These are phyloP conservation scores for Pyrrhura leucotis DNA, from an alignment of 2,797 vertebrate genomes.

Conservation along the genomic window DNA sequence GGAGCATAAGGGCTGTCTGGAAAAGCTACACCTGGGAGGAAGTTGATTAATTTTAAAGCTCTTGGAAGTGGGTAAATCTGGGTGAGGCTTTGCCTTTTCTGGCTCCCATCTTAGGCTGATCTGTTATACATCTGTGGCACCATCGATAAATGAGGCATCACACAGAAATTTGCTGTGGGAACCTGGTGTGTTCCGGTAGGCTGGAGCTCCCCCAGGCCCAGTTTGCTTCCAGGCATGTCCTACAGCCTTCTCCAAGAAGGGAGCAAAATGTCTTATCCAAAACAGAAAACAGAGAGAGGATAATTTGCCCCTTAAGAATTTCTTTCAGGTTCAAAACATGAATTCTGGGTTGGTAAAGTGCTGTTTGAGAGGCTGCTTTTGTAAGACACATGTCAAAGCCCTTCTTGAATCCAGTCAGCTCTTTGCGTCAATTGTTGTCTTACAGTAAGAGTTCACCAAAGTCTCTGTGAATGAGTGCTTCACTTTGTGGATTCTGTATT, in stretches of 20 bases:
- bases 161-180: background rate
- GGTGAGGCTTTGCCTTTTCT: background rate
- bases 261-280: background rate
- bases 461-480: background rate
- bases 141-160: fast-evolving
- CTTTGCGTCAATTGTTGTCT: background rate
- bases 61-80: background rate
- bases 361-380: background rate
- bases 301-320: background rate
- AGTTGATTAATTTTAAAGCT: background rate
- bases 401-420: background rate
- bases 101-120: background rate
- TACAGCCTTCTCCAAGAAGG: background rate
- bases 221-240: background rate
- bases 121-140: background rate
- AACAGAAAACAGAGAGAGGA: background rate
- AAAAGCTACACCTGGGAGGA: background rate
- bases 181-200: fast-evolving
- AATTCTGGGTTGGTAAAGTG: background rate
- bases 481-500: background rate
- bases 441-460: background rate
- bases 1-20: fast-evolving
- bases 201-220: background rate
- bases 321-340: background rate
- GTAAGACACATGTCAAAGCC: background rate